Conservation (phyloP, 2,113 vertebrate genomes). For the Poicephalus meyeri region DNA sequence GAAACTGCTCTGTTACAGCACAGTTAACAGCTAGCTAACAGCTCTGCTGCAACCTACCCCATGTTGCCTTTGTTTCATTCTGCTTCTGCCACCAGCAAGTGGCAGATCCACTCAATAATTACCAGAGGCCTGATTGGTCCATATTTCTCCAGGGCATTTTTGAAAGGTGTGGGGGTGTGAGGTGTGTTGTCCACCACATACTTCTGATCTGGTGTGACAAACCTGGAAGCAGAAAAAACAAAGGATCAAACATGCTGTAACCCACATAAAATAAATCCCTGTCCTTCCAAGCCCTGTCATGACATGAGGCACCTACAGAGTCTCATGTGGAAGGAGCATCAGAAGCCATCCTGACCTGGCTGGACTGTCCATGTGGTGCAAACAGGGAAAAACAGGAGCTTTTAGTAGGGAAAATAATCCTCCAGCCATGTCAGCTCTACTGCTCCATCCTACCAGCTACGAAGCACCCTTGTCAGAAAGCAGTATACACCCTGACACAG, state of each 20-base stretch:
- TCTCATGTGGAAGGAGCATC: neutral
- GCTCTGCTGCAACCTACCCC: neutral
- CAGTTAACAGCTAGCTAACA: neutral
- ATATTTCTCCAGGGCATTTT: constrained; percentile 96
- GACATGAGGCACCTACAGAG: neutral
- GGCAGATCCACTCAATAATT: neutral
- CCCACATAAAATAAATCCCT: neutral
- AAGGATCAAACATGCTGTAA: neutral
- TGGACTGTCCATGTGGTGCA: neutral
- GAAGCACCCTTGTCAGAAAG: neutral
- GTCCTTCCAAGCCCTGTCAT: neutral
- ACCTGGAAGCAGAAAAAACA: constrained; percentile 71
- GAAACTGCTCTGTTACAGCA: neutral
- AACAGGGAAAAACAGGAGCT: neutral
- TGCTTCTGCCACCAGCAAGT: neutral
- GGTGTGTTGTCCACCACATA: constrained; percentile 86
- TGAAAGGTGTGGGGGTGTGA: constrained; percentile 94
- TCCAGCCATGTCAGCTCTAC: neutral
- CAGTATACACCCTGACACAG: neutral
- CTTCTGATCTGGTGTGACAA: constrained; percentile 94
- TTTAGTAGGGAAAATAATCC: neutral
- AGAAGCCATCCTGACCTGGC: neutral
- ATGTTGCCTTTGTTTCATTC: accelerated
- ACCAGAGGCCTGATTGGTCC: constrained; percentile 91
- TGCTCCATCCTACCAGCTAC: neutral